phyloP scores from a whole-genome alignment of 2,113 vertebrate genomes.

The Grammomys dolichurus region DNA sequence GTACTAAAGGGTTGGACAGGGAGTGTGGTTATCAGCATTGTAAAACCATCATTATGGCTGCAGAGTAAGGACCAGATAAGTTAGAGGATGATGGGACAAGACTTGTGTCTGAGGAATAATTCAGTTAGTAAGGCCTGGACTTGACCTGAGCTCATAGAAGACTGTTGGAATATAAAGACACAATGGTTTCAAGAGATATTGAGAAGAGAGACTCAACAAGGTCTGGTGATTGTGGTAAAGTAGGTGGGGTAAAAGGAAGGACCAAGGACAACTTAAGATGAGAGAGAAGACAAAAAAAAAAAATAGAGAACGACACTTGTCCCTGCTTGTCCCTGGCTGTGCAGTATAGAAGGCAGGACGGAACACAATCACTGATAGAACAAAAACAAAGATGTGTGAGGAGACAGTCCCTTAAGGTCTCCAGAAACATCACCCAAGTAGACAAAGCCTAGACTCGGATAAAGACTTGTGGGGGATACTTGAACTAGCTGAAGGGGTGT shows the following conservation, averaged over 20 bases:
- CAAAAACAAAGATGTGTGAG: neutral
- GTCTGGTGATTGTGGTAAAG: neutral
- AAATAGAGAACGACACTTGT: too few relatives aligned
- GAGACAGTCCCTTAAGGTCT: neutral
- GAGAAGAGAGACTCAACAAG: neutral
- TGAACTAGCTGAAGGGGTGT: neutral
- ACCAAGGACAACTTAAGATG: neutral
- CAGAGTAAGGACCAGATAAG: neutral
- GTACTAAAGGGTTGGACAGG: neutral
- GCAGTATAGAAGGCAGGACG: neutral
- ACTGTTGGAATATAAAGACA: neutral
- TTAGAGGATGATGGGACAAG: neutral
- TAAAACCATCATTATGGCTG: neutral
- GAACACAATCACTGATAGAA: neutral
- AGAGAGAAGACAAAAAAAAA: neutral
- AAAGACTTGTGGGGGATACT: neutral
- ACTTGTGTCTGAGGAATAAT: neutral
- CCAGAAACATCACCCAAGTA: slow-evolving; percentile 2
- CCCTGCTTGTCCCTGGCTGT: neutral
- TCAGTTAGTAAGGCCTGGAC: neutral
- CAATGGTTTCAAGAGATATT: neutral
- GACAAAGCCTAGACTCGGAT: neutral
- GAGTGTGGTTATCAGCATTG: neutral
- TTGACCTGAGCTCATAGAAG: neutral
- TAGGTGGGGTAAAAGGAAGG: neutral